Evolutionary conservation across 2,113 vertebrate species (phyloP).

Genomic region (Paradoxurus hermaphroditus): DNA sequence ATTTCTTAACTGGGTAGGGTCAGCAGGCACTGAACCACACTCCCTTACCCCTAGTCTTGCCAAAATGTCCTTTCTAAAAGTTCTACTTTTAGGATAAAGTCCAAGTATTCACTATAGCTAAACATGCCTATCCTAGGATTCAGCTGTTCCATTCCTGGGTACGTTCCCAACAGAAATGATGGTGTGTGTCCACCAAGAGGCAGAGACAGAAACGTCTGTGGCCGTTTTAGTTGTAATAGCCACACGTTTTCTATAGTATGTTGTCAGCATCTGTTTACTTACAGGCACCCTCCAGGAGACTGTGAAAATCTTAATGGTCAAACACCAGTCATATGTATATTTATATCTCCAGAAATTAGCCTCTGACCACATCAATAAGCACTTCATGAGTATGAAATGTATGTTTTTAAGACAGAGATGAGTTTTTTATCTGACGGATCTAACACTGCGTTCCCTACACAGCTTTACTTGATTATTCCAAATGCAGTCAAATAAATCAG

Average conservation of each 20-base stretch:
- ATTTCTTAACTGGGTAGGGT: background rate
- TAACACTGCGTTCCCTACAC: background rate
- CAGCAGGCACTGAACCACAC: background rate
- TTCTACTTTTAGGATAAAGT: background rate
- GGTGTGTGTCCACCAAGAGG: background rate
- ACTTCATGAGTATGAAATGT: background rate
- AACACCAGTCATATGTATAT: background rate
- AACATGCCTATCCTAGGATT: background rate
- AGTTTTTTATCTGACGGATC: background rate
- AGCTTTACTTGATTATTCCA: background rate
- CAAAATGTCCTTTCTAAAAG: background rate
- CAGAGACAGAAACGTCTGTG: background rate
- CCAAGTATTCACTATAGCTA: background rate
- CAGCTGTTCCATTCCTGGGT: background rate
- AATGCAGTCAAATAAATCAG: slow-evolving; percentile 4
- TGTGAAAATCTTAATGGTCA: background rate
- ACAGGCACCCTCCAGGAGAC: background rate
- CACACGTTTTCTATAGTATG: background rate
- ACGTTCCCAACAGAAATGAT: background rate
- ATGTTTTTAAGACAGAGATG: background rate
- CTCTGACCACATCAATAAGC: background rate
- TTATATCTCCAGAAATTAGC: background rate
- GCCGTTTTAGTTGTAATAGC: background rate
- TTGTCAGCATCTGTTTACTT: background rate
- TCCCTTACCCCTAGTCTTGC: background rate